Conservation (phyloP, 2,113 vertebrate genomes). For the Vanacampus margaritifer region DNA sequence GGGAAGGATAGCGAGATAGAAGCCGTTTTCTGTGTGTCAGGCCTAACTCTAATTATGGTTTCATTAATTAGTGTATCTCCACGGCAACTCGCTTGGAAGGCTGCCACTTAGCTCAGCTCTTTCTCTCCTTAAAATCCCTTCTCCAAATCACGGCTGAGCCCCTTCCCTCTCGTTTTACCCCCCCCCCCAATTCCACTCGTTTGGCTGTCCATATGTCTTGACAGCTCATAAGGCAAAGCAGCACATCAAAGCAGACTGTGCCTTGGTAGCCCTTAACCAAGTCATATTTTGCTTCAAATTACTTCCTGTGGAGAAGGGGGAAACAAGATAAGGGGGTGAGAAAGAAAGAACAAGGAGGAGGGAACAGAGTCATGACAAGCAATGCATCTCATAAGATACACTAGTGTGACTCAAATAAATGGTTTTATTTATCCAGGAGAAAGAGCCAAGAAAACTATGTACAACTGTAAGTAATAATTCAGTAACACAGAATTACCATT, state of each 20-base stretch:
- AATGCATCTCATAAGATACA: conserved; percentile 3
- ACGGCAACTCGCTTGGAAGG: conserved; percentile 57
- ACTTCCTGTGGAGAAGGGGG: conserved; percentile 46
- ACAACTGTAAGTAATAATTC: not conserved
- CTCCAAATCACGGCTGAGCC: conserved; percentile 32
- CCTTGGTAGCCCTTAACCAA: conserved; percentile 59
- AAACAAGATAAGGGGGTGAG: conserved; percentile 42
- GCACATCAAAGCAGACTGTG: conserved; percentile 57
- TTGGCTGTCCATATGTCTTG: conserved; percentile 45
- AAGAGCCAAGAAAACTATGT: not conserved
- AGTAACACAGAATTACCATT: not conserved
- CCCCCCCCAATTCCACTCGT: conserved; percentile 4
- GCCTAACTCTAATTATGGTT: conserved; percentile 68
- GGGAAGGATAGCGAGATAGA: conserved; percentile 22
- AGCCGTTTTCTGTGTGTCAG: conserved; percentile 57
- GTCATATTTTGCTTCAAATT: conserved; percentile 63
- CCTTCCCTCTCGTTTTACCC: not conserved
- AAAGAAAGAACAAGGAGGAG: conserved; percentile 25
- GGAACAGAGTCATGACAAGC: conserved; percentile 26
- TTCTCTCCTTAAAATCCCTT: conserved; percentile 25
- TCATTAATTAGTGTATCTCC: conserved; percentile 69
- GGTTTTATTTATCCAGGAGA: not conserved
- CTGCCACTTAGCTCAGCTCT: conserved; percentile 59
- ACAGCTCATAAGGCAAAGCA: conserved; percentile 63
- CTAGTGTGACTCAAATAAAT: not conserved